Evolutionary conservation across 92 coral and sea anemone species (phyloP).

Genomic region (Epizoanthus stellaris): DNA sequence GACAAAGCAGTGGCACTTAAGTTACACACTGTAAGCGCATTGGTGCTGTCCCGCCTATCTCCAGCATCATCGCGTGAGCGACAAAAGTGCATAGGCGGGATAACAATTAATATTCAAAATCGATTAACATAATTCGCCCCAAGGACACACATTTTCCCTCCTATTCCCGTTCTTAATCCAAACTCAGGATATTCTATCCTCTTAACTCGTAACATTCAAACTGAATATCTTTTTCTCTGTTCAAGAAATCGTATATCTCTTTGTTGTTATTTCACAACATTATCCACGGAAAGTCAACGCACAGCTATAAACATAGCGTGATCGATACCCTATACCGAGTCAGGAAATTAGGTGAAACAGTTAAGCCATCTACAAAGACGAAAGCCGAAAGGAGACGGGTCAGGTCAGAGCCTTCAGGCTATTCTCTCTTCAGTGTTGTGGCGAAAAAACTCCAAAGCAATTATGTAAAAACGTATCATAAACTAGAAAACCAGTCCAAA

Average conservation of each 20-base stretch:
- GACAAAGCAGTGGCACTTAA: not conserved
- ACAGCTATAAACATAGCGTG: not conserved
- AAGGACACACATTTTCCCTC: no score
- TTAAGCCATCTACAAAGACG: not conserved
- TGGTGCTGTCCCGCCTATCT: not conserved
- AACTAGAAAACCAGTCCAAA: not conserved
- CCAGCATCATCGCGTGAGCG: constrained; percentile 11
- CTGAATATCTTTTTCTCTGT: not conserved
- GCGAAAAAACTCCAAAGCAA: not conserved
- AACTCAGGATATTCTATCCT: no score
- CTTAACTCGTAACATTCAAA: not conserved
- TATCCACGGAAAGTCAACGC: not conserved
- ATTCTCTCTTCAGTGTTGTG: not conserved
- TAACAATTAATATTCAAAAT: constrained; percentile 17
- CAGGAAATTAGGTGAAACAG: constrained; percentile 27
- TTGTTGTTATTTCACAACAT: not conserved
- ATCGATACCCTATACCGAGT: not conserved
- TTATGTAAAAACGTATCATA: not conserved
- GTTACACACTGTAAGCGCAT: not conserved
- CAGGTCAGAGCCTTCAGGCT: constrained; percentile 16
- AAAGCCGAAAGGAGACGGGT: not conserved
- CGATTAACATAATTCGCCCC: constrained; percentile 23
- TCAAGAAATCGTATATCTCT: not conserved
- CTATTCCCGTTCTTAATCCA: no score
- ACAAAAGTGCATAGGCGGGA: constrained; percentile 16